Conservation (phyloP, 2,797 vertebrate species). For the Cossypha heuglini region DNA sequence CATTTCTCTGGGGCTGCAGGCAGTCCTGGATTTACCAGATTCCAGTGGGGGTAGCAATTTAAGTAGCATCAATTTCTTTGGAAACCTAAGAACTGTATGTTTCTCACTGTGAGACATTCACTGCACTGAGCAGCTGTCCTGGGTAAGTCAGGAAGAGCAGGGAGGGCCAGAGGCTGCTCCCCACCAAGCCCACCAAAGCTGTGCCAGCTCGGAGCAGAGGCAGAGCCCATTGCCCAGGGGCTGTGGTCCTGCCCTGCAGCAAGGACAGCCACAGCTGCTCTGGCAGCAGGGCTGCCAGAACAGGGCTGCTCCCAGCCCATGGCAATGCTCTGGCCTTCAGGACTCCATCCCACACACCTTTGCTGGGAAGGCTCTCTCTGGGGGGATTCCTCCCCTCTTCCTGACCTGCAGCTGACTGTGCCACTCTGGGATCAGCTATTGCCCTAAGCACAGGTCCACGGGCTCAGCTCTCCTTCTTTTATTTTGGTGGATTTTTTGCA, state of each 20-base stretch:
- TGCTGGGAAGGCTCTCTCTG: background rate
- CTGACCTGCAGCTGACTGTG: background rate
- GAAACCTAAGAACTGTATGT: background rate
- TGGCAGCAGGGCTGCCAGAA: background rate
- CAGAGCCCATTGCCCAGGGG: fast-evolving
- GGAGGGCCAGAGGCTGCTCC: background rate
- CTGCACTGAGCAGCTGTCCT: too few species aligned
- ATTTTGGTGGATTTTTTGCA: background rate
- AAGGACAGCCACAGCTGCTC: background rate
- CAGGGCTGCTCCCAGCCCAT: background rate
- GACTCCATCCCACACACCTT: fast-evolving
- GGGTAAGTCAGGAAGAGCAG: fast-evolving
- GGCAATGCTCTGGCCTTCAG: background rate
- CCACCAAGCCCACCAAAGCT: fast-evolving
- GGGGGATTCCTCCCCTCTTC: fast-evolving
- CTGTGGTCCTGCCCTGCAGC: fast-evolving
- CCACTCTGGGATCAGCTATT: fast-evolving
- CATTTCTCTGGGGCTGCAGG: background rate
- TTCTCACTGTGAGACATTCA: background rate
- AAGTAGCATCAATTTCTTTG: background rate
- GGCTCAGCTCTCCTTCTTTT: background rate
- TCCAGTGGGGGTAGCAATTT: background rate
- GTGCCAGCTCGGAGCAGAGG: background rate
- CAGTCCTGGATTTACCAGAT: background rate
- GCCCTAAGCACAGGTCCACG: fast-evolving